phyloP scores from a whole-genome alignment of 2,113 vertebrate species.

The Vanacampus margaritifer region DNA sequence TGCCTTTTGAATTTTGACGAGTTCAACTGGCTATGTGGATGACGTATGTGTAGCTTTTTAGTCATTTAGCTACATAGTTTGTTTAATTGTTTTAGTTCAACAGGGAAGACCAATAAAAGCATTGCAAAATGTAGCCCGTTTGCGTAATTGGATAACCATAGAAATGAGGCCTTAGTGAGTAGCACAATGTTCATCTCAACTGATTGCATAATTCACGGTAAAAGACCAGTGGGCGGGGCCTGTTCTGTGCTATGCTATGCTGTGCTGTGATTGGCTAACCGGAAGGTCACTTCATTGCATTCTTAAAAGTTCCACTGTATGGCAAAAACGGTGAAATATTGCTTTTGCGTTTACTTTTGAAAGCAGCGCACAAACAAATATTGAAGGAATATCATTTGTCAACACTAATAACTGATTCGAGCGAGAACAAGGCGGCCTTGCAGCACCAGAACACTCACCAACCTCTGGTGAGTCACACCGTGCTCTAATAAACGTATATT shows the following conservation, averaged over 20 bases:
- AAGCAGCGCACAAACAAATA: background rate
- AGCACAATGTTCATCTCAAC: no score
- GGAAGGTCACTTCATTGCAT: background rate
- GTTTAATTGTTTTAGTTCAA: no score
- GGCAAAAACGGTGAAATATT: background rate
- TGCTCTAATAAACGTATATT: background rate
- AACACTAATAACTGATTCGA: slow-evolving; percentile 8
- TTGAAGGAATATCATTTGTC: slow-evolving; percentile 24
- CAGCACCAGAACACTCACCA: background rate
- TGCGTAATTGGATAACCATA: no score
- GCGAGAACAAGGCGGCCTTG: background rate
- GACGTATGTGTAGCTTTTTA: no score
- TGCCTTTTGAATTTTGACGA: no score
- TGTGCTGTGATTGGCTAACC: background rate
- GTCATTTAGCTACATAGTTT: no score
- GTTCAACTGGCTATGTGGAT: no score
- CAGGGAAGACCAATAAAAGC: no score
- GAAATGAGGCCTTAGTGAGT: no score
- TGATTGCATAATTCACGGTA: no score
- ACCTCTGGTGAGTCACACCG: slow-evolving; percentile 36
- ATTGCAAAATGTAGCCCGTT: no score
- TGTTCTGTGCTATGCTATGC: background rate
- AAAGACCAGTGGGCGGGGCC: background rate
- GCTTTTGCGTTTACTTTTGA: slow-evolving; percentile 5
- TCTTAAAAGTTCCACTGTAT: background rate